Evolutionary conservation across 2,113 vertebrate species (phyloP), one percentile per base, ranked within the genome.

Genomic region (Sorex araneus): DNA sequence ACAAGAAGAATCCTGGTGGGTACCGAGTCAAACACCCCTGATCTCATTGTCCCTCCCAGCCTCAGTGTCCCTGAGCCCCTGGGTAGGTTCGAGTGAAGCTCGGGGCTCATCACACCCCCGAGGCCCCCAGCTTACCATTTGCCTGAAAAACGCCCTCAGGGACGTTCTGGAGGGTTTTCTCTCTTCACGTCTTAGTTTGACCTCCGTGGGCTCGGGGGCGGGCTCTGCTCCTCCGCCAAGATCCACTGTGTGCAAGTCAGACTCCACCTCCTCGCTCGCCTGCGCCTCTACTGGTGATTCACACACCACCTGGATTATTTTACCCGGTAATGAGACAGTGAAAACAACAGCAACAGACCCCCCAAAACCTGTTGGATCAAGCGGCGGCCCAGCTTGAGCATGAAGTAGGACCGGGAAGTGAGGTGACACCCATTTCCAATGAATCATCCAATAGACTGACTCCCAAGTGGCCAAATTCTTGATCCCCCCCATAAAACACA

Each of bases 141-240:
- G 97, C 60, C 96, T 98, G 50, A 98, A 97, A 75, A 98, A 96
- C 25, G 96, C 97, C 97, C 98, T 93, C 90, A 98, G 92, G 91
- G 98, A 97, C 1, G 96, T 94, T 84, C 97, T 97, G n/a, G 97
- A 89, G 0, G 97, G 94, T 93, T 93, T 98, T 30, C 80, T 95
- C 30, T 98, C 98, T 2, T 97, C 97, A 91, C 25, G 90, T 73
- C 78, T 80, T 10, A 87, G 94, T 34, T 96, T 97, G 8, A 2
- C 74, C 64, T 97, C 97, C 13, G 86, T 0, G 1, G 70, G 36
- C 3, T 96, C 96, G 0, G 95, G 71, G 4, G 34, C 43, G 78
- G 60, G 92, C 3, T n/a, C 93, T 66, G 92, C 96, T 0, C 94
- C 97, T 82, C 96, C 97, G 4, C 11, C 95, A 27, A 97, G 93